phyloP scores from a whole-genome alignment of 2,797 vertebrate species.

The Dendrocincla tyrannina region DNA sequence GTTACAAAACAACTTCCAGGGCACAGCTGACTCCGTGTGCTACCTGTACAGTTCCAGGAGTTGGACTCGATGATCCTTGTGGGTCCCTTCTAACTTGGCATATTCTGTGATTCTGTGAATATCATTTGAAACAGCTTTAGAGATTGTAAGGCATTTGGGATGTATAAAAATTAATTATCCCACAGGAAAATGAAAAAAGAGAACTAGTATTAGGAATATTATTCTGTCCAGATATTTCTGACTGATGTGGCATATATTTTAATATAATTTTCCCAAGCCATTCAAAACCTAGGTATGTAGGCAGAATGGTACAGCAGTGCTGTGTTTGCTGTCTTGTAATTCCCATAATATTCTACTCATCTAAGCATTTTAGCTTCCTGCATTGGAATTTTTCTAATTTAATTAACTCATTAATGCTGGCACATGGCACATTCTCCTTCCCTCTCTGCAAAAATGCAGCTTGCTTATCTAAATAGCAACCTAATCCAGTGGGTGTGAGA shows the following conservation, averaged over 20 bases:
- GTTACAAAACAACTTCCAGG: not conserved
- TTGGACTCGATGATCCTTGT: not conserved
- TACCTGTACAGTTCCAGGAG: not conserved
- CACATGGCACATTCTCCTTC: conserved; percentile 69
- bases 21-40: not conserved
- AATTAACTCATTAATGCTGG: conserved; percentile 76
- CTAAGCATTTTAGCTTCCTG: conserved; percentile 65
- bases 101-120: not conserved
- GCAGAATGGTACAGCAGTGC: conserved; percentile 27
- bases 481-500: conserved; percentile 48
- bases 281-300: not conserved
- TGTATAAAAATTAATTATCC: not conserved
- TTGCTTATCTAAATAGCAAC: conserved; percentile 60
- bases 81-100: not conserved
- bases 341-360: conserved; percentile 44
- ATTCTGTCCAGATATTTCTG: not conserved
- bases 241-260: not conserved
- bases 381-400: conserved; percentile 75
- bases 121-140: not conserved
- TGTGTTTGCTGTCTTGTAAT: not conserved
- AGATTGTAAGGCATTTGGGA: not conserved
- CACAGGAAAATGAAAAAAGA: not conserved
- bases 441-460: not conserved
- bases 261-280: conserved; percentile 9
- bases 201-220: not conserved